Evolutionary conservation across 1,140 invertebrate genomes (phyloP), one percentile per base, ranked within the genome.

Genomic region (Pseudomyrmex sp.): DNA sequence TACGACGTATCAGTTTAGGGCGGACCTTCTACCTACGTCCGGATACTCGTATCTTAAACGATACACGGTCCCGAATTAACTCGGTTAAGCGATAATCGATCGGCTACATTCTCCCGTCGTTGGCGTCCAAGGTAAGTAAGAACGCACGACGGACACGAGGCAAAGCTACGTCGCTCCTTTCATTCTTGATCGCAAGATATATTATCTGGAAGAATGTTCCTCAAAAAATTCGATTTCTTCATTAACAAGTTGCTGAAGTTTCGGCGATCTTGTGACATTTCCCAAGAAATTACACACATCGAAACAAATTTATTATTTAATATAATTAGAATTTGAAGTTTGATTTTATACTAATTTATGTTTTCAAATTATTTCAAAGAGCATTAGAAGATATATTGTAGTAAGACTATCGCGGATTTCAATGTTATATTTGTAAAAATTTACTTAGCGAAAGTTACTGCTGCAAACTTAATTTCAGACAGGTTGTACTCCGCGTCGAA

Each of bases 1-100:
- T 35, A 35, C 77, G 58, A 48, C 85, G 84, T 70, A 87, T 75
- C 79, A 87, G 84, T 68, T 86, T 87, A 46, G 85, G 85, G 85
- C 85, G 85, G 84, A 59, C 26, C 84, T 75, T 46, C 56, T 74
- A 66, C 3, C 26, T 35, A 15, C 58, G 79, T 69, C 63, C 65
- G 46, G 70, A 70, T 86, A 83, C 84, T 68, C 26, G 56, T 69
- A 80, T 52, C 59, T 66, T 59, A 66, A 80, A 72, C 56, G 69
- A 77, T 65, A 72, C 86, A 59, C 56, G 86, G 61, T 63, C 48
- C 65, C 62, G 56, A 87, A 87, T 86, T 87, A 87, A 87, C 82
- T 86, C 80, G 23, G 59, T 74, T 74, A 73, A 82, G 61, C 58
- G 59, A 58, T 82, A 82, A 82, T 82, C 80, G 58, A 74, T 74